These are phyloP conservation scores for Phyllopteryx taeniolatus DNA, from an alignment of 2,113 vertebrate species.

Conservation along the genomic window DNA sequence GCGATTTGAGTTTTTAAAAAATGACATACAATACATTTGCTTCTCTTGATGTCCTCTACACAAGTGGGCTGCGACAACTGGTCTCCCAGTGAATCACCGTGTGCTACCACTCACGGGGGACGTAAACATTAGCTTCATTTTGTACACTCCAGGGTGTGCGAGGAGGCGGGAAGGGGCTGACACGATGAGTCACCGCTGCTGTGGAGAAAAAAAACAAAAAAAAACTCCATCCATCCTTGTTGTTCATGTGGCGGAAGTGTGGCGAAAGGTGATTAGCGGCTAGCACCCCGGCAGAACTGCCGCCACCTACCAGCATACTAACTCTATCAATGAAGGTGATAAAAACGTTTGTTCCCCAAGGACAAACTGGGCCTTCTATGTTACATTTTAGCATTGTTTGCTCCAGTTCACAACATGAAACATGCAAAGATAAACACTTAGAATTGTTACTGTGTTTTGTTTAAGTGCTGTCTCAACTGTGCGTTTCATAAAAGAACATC, in stretches of 20 bases:
- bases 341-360: not conserved
- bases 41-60: not conserved
- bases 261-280: not conserved
- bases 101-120: conserved; percentile 1
- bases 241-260: not conserved
- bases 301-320: not conserved
- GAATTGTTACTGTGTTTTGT: not conserved
- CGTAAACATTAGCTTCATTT: conserved; percentile 25
- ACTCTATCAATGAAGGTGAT: not conserved
- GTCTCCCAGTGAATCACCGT: not conserved
- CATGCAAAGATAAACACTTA: not conserved
- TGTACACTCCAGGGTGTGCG: not conserved
- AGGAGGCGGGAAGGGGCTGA: conserved; percentile 1
- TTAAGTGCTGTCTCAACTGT: no score
- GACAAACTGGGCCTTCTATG: not conserved
- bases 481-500: no score
- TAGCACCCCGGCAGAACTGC: not conserved
- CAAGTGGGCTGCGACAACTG: not conserved
- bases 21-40: not conserved
- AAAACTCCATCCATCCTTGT: not conserved
- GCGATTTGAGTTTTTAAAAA: no score
- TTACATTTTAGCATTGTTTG: not conserved
- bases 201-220: not conserved
- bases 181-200: conserved; percentile 39
- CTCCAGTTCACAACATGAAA: not conserved